Evolutionary conservation across 2,797 vertebrate genomes (phyloP), one percentile per base, ranked within the genome.

Genomic region (Sebastes hubbsi): DNA sequence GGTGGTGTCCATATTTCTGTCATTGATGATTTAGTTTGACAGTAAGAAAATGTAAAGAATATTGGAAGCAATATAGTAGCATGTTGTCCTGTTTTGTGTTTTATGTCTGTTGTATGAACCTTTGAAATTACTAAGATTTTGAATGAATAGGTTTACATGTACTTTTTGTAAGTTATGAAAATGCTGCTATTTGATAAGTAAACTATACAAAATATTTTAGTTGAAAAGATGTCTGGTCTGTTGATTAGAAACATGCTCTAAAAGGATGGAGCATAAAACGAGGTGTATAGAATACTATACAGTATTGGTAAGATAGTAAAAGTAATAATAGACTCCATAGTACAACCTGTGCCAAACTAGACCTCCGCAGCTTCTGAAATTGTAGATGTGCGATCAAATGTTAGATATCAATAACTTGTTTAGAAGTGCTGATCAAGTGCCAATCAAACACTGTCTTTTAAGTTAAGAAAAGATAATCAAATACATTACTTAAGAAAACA

Each of bases 131-230:
- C 93, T 96, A 95, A 90, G 91, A 94, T 96, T 96, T 96, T 96
- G 96, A 96, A 96, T 96, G 95, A 96, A 95, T 96, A 96, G 96
- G 96, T 96, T 96, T 96, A 96, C 96, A 96, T 96, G 96, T 96
- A 96, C 95, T 96, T 96, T 96, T 96, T 95, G 95, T 96, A 96
- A 96, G 94, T 96, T 95, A 94, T 95, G 93, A 96, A 96, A 95
- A 95, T 96, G 96, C 96, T 96, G 96, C 96, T 96, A 96, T 96
- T 96, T 96, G 95, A 96, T 96, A 96, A 96, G 95, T 96, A 94
- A 95, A 96, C 95, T 96, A 96, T 96, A 96, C 94, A 96, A 95
- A 96, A 95, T 95, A 96, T 96, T 96, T 96, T 95, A 95, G 95
- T 96, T 95, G 94, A 95, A 95, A 95, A 96, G 93, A 95, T 94